Evolutionary conservation across 2,113 vertebrate species (phyloP).

Genomic region (Varanus salvator): DNA sequence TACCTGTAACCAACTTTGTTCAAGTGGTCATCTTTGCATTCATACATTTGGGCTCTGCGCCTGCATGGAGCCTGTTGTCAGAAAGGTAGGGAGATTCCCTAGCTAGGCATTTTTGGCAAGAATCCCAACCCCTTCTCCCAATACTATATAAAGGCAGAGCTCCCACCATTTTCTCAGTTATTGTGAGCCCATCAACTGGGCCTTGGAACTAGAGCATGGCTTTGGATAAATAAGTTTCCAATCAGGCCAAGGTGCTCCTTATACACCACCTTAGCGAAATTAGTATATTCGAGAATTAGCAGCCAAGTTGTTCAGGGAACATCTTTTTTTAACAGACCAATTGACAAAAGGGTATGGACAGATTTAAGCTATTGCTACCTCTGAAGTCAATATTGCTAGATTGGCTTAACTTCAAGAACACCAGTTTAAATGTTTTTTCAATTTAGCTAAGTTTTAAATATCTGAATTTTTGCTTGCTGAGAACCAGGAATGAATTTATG

Average conservation of each 20-base stretch:
- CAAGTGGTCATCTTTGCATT: no score
- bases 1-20: no score
- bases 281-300: not conserved
- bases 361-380: not conserved
- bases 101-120: no score
- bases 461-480: not conserved
- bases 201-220: no score
- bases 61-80: no score
- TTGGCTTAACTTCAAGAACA: conserved; percentile 8
- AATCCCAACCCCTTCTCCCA: no score
- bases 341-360: not conserved
- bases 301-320: not conserved
- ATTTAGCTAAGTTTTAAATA: not conserved
- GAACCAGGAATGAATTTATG: not conserved
- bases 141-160: no score
- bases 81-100: no score
- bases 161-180: no score
- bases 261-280: not conserved
- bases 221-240: not conserved
- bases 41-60: no score
- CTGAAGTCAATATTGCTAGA: not conserved
- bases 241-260: not conserved
- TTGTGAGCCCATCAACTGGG: no score
- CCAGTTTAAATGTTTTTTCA: conserved; percentile 20
- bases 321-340: not conserved